These are phyloP conservation scores for Marmota monax DNA, from an alignment of 2,113 vertebrate genomes.

Conservation along the genomic window DNA sequence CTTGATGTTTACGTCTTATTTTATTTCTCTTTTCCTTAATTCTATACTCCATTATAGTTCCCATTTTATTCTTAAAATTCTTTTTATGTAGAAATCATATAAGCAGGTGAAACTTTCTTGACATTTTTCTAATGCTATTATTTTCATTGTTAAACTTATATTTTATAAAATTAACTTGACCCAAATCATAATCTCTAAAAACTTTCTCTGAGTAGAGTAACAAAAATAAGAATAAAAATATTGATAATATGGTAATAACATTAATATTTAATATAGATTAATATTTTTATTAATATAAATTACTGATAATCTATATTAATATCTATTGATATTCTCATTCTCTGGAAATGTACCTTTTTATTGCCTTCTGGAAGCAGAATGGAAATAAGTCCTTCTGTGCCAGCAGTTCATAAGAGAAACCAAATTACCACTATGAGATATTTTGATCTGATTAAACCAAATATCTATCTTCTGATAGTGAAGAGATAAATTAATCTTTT, in stretches of 20 bases:
- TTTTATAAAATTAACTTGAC: not conserved
- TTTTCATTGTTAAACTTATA: not conserved
- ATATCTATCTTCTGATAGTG: constrained; percentile 73
- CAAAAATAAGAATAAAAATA: not conserved
- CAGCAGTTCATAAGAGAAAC: constrained; percentile 51
- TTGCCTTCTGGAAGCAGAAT: not conserved
- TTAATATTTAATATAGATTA: no score
- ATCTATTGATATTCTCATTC: not conserved
- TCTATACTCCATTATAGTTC: not conserved
- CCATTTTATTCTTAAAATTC: not conserved
- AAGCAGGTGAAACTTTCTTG: not conserved
- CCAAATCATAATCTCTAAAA: not conserved
- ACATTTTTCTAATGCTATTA: not conserved
- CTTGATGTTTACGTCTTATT: not conserved
- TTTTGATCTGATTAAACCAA: constrained; percentile 76
- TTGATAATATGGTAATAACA: no score
- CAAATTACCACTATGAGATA: constrained; percentile 74
- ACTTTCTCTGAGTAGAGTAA: not conserved
- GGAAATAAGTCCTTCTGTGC: not conserved
- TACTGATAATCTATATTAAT: no score
- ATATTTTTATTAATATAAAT: no score
- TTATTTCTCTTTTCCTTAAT: not conserved
- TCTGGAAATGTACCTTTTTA: not conserved
- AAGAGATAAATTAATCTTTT: constrained; percentile 63
- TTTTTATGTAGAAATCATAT: not conserved